A percentile compares a stretch with the other conserved stretches of the same genome.
phyloP scores from a whole-genome alignment of 2,797 vertebrate genomes.

The Poeciliopsis presidionis region DNA sequence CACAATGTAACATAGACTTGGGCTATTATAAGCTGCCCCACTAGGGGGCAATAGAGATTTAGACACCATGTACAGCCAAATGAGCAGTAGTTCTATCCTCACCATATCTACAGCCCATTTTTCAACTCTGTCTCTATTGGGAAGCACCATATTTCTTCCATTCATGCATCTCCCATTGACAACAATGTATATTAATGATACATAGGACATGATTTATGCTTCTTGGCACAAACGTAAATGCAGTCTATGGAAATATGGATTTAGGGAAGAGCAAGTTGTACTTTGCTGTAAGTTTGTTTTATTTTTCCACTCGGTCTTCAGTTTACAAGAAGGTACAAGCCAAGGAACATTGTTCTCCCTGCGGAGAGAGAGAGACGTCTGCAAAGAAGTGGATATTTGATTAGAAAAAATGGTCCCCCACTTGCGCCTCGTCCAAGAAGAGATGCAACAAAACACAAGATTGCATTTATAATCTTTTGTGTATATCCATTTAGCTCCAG shows the following conservation, averaged over 20 bases:
- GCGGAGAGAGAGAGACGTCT: not conserved
- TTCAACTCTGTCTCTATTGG: slow-evolving; percentile 76
- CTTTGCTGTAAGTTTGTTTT: slow-evolving; percentile 53
- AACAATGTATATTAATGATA: slow-evolving; percentile 84
- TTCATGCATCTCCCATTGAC: slow-evolving; percentile 84
- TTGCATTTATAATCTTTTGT: not conserved
- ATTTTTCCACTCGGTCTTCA: slow-evolving; percentile 21
- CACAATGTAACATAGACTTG: not conserved
- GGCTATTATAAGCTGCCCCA: slow-evolving; percentile 61
- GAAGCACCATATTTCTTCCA: slow-evolving; percentile 83
- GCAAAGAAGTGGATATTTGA: slow-evolving; percentile 13
- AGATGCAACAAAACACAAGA: slow-evolving; percentile 13
- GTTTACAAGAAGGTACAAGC: slow-evolving; percentile 27
- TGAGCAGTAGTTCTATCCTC: slow-evolving; percentile 44
- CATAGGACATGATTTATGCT: slow-evolving; percentile 80
- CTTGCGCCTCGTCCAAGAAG: slow-evolving; percentile 7
- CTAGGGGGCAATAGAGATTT: slow-evolving; percentile 92
- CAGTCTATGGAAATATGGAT: slow-evolving; percentile 79
- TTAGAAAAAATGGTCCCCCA: slow-evolving; percentile 7
- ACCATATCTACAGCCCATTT: slow-evolving; percentile 69
- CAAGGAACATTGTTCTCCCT: slow-evolving; percentile 1
- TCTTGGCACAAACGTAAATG: slow-evolving; percentile 75
- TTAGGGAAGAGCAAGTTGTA: slow-evolving; percentile 47
- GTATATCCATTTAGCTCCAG: not conserved
- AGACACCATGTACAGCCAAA: slow-evolving; percentile 52